phyloP scores from a whole-genome alignment of 1,140 invertebrate species.

The Diorhabda sublineata region DNA sequence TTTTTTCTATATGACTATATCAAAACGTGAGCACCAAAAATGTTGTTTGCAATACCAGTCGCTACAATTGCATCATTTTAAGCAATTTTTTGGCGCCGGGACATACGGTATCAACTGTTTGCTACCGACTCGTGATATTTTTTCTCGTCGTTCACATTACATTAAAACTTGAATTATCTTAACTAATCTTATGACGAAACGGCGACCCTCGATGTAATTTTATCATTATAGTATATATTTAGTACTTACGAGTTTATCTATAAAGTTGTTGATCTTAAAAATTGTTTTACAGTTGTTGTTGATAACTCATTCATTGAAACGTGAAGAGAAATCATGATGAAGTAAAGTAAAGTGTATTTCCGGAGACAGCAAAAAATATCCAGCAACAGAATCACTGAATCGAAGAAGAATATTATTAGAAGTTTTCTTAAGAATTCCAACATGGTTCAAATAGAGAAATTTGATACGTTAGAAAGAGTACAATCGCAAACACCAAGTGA shows the following conservation, averaged over 20 bases:
- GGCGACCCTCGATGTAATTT: neutral
- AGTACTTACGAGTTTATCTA: neutral
- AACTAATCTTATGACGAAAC: constrained; percentile 2
- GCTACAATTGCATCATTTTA: no score
- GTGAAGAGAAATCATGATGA: neutral
- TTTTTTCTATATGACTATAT: no score
- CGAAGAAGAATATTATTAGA: neutral
- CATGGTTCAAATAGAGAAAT: neutral
- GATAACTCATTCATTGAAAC: neutral
- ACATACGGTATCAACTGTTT: no score
- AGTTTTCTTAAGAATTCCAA: neutral
- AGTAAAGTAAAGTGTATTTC: neutral
- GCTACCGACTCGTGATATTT: neutral
- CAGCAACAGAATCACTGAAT: neutral
- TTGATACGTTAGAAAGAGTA: neutral
- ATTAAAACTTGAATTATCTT: neutral
- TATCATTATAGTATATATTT: constrained; percentile 1
- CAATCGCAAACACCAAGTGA: neutral
- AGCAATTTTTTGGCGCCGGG: no score
- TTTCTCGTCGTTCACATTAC: neutral
- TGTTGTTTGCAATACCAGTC: no score
- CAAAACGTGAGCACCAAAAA: no score
- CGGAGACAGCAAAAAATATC: neutral
- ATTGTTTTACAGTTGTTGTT: constrained; percentile 1
- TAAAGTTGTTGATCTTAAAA: constrained; percentile 3